Conservation (phyloP, 2,888 invertebrate species). For the Dryocosmus kuriphilus region DNA sequence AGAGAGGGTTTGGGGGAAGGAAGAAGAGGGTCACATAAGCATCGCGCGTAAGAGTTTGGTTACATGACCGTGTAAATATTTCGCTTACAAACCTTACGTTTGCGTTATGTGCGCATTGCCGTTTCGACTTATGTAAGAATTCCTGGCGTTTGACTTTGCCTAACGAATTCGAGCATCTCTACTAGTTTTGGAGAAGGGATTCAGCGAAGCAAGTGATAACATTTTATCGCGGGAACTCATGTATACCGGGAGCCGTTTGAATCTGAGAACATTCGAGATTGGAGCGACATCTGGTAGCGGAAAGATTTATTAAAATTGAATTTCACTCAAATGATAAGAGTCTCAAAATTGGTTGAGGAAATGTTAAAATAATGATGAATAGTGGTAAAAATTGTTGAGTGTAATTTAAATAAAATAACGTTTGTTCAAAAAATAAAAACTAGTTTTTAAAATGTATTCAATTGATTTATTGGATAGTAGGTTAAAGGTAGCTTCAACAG, state of each 20-base stretch:
- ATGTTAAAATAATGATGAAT: neutral
- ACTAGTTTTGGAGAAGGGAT: neutral
- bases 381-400: neutral
- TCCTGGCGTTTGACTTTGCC: conserved; percentile 49
- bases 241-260: neutral
- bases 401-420: too few species aligned
- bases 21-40: conserved; percentile 62
- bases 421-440: neutral
- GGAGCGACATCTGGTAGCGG: neutral
- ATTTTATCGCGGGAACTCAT: neutral
- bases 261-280: neutral
- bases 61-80: conserved; percentile 73
- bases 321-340: neutral
- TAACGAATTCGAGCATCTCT: conserved; percentile 58
- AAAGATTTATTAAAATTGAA: neutral
- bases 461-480: neutral
- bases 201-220: neutral
- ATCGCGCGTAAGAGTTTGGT: conserved; percentile 65
- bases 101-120: conserved; percentile 58
- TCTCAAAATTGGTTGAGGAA: neutral
- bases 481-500: neutral
- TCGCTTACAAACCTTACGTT: conserved; percentile 66
- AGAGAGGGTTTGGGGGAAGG: conserved; percentile 47
- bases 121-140: conserved; percentile 65
- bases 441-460: neutral